phyloP scores from a whole-genome alignment of 2,797 vertebrate genomes.

The Crypturellus tataupa region DNA sequence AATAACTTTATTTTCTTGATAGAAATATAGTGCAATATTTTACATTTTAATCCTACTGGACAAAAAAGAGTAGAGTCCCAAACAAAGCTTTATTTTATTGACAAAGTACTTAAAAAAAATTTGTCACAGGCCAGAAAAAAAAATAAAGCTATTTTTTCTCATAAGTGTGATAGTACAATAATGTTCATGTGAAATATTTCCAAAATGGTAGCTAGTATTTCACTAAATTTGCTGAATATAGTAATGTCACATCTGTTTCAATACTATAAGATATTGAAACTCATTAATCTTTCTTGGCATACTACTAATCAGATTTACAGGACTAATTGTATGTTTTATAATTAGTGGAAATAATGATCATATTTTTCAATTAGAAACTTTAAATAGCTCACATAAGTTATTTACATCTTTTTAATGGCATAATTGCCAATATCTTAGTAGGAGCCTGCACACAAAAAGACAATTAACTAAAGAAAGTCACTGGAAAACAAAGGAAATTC shows the following conservation, averaged over 20 bases:
- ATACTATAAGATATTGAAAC: not conserved
- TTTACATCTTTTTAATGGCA: not conserved
- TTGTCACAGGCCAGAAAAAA: not conserved
- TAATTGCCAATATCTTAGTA: not conserved
- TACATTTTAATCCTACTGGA: too few species aligned
- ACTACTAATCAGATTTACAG: not conserved
- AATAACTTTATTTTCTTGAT: not conserved
- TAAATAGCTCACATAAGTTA: not conserved
- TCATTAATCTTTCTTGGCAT: not conserved
- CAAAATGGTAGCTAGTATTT: not conserved
- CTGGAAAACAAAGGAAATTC: not conserved
- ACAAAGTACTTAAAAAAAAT: not conserved
- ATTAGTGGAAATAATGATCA: not conserved
- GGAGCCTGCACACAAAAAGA: not conserved
- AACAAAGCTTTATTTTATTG: not conserved
- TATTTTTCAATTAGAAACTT: not conserved
- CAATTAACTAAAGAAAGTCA: not conserved
- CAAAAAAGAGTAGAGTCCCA: not conserved
- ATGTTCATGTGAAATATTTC: not conserved
- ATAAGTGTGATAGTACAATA: not conserved
- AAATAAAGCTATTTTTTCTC: not conserved
- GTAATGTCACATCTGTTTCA: not conserved
- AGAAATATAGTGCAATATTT: too few species aligned
- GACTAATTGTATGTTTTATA: not conserved
- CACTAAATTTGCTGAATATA: not conserved